Evolutionary conservation across 2,113 vertebrate species (phyloP), one percentile per base, ranked within the genome.

Genomic region (Onychostruthus taczanowskii): DNA sequence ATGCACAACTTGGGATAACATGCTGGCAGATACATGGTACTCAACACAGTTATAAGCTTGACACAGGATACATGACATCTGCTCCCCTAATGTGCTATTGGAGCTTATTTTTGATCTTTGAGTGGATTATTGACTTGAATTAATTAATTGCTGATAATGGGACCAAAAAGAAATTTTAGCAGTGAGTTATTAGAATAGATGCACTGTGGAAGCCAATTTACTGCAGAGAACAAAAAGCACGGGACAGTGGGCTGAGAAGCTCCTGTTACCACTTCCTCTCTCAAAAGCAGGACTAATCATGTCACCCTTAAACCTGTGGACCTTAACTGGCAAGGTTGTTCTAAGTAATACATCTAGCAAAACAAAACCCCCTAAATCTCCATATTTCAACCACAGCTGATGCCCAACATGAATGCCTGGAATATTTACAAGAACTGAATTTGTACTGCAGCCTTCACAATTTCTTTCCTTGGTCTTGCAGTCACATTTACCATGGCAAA

Each of bases 351-450:
- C 49, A 35, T 59, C n/a, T 66, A 87, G 43, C 43, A 49, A 87
- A 94, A 81, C 7, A 84, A 87, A 46, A 49, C 1, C 0, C 9
- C 16, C 66, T 22, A 73, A 56, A 61, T 66, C 12, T 20, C 33
- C 1, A 0, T 53, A 53, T 86, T 90, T 93, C 78, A 76, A 53
- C 55, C 66, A 44, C 47, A 84, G 53, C 22, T 62, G 59, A 83
- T 75, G 74, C 22, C 37, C 74, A 44, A 88, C 16, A 37, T 20
- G n/a, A 90, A 80, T 72, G 37, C 41, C 47, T 93, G 69, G 37
- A 92, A 91, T 79, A 92, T 53, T 96, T 84, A 78, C 52, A 86
- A 87, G 76, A 69, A 61, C 33, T 35, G 41, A 90, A 84, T 93
- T 85, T 85, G 21, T 63, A 70, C 39, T 91, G 33, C 58, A 69